Evolutionary conservation across 2,888 invertebrate genomes (phyloP).

Genomic region (Rhamnusium bicolor): DNA sequence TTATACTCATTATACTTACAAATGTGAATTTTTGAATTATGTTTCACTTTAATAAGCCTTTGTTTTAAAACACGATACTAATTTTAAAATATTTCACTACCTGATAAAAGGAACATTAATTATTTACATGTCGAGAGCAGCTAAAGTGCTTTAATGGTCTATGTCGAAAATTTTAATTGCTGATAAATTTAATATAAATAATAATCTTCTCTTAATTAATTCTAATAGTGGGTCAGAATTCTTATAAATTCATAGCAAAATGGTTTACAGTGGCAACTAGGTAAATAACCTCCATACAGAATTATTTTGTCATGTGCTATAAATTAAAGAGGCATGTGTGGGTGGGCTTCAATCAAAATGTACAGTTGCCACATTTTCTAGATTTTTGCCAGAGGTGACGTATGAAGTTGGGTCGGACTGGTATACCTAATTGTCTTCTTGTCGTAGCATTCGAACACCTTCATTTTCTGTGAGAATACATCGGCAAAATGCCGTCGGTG

Average conservation of each 20-base stretch:
- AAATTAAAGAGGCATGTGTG: no score
- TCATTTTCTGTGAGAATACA: no score
- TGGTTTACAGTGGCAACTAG: no score
- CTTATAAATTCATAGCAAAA: background rate
- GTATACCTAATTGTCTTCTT: no score
- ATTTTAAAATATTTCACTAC: background rate
- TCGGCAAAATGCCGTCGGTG: no score
- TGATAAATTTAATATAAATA: background rate
- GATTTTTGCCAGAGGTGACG: no score
- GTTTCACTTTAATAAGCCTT: constrained; percentile 17
- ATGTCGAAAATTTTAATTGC: constrained; percentile 1
- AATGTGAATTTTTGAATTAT: constrained; percentile 28
- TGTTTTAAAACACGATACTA: background rate
- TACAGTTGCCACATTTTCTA: no score
- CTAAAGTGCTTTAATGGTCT: background rate
- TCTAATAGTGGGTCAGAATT: background rate
- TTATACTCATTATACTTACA: constrained; percentile 23
- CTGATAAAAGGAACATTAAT: background rate
- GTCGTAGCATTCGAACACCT: no score
- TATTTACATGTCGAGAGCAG: background rate
- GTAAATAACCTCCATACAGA: no score
- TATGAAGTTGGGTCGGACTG: no score
- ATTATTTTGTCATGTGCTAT: no score
- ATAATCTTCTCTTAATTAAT: background rate
- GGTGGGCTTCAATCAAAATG: no score